phyloP scores from a whole-genome alignment of 1,140 invertebrate species.

The Hylaeus volcanicus region DNA sequence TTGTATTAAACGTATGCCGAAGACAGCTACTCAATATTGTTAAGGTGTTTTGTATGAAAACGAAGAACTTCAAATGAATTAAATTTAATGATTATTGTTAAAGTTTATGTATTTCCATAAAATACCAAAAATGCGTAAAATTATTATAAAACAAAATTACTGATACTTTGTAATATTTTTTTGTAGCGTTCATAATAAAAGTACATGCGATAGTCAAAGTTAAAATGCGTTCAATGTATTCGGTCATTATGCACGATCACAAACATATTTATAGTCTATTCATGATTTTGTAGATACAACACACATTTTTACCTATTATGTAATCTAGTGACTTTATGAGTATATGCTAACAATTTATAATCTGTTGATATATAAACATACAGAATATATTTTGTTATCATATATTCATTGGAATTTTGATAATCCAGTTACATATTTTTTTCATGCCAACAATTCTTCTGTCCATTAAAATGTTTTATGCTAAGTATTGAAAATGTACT shows the following conservation, averaged over 20 bases:
- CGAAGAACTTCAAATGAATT: neutral
- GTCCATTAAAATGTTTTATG: conserved; percentile 25
- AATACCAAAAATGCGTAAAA: conserved; percentile 13
- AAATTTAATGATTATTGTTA: conserved; percentile 8
- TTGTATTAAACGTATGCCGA: neutral
- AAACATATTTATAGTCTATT: conserved; percentile 49
- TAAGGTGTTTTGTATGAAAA: conserved; percentile 13
- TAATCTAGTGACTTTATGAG: conserved; percentile 42
- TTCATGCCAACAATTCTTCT: conserved; percentile 22
- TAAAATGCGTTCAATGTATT: conserved; percentile 42
- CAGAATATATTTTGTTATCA: conserved; percentile 52
- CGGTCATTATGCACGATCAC: conserved; percentile 39
- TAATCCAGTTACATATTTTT: conserved; percentile 30
- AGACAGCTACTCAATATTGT: conserved; percentile 9
- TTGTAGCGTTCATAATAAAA: conserved; percentile 20
- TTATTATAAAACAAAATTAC: conserved; percentile 16
- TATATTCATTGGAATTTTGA: conserved; percentile 30
- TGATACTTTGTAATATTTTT: neutral
- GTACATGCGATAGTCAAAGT: conserved; percentile 31
- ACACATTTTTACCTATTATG: conserved; percentile 56
- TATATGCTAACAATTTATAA: conserved; percentile 56
- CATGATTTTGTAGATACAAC: conserved; percentile 51
- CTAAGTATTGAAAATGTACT: conserved; percentile 36
- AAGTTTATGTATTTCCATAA: neutral
- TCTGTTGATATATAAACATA: conserved; percentile 25